These are phyloP conservation scores for Phyllotreta cruciferae DNA, from an alignment of 2,888 invertebrate species.

Conservation along the genomic window DNA sequence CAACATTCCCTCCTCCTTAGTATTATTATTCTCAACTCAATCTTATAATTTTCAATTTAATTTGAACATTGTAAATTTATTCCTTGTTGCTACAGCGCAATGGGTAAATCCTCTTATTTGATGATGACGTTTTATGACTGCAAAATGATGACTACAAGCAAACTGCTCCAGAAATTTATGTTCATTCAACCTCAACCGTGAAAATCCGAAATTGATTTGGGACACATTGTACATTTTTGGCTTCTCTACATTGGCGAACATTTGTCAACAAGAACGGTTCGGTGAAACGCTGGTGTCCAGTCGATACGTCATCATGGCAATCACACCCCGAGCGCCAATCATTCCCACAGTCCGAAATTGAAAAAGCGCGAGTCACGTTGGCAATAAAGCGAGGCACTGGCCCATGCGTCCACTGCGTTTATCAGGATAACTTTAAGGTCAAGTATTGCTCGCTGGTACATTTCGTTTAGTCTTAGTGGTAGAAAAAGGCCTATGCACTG, in stretches of 20 bases:
- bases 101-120: too few relatives aligned
- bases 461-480: slow-evolving; percentile 26
- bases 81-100: too few relatives aligned
- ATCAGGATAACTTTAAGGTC: slow-evolving; percentile 57
- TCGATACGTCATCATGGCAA: slow-evolving; percentile 62
- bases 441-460: slow-evolving; percentile 43
- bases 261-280: slow-evolving; percentile 54
- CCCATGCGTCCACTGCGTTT: slow-evolving; percentile 60
- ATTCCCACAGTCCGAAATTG: slow-evolving; percentile 61
- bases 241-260: slow-evolving; percentile 51
- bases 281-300: slow-evolving; percentile 54
- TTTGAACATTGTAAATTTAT: not conserved
- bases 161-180: slow-evolving; percentile 19
- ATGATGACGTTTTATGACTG: too few relatives aligned
- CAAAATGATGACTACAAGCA: slow-evolving; percentile 15
- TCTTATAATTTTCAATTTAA: slow-evolving; percentile 3
- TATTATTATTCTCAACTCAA: not conserved
- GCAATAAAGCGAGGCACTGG: slow-evolving; percentile 60
- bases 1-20: not conserved
- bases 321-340: slow-evolving; percentile 63
- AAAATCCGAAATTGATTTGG: slow-evolving; percentile 25
- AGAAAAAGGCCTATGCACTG: slow-evolving; percentile 1
- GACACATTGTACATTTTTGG: slow-evolving; percentile 39
- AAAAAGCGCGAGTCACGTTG: slow-evolving; percentile 62
- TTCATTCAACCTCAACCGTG: slow-evolving; percentile 4